These are phyloP conservation scores for Cryptus viduatorius DNA, from an alignment of 2,888 invertebrate species.

Conservation along the genomic window DNA sequence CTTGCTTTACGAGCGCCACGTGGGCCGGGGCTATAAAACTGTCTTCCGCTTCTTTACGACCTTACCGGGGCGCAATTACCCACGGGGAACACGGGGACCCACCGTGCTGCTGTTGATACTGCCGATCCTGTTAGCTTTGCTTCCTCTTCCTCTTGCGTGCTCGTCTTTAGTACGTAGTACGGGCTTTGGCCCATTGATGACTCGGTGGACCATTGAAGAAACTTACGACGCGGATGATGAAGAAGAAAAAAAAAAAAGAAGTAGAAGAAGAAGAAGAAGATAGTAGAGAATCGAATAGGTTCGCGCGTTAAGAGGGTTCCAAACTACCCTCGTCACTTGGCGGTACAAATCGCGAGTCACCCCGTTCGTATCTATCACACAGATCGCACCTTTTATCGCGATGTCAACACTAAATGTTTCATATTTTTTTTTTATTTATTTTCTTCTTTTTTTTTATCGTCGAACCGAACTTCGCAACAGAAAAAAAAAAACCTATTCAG, in stretches of 20 bases:
- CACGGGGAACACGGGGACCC: conserved; percentile 78
- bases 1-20: conserved; percentile 84
- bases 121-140: conserved; percentile 65
- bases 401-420: conserved; percentile 48
- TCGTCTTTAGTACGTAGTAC: conserved; percentile 65
- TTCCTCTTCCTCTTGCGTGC: conserved; percentile 62
- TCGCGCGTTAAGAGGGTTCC: background rate
- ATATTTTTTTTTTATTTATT: background rate
- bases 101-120: conserved; percentile 67
- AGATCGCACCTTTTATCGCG: conserved; percentile 46
- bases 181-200: conserved; percentile 75
- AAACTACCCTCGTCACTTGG: conserved; percentile 25
- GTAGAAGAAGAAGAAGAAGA: background rate
- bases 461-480: conserved; percentile 40
- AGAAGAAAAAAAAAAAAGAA: conserved; percentile 2
- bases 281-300: background rate
- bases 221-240: conserved; percentile 5
- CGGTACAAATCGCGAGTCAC: conserved; percentile 28
- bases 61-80: conserved; percentile 81
- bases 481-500: conserved; percentile 8
- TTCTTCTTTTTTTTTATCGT: background rate
- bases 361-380: conserved; percentile 18
- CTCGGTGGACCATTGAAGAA: conserved; percentile 66
- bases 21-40: conserved; percentile 86
- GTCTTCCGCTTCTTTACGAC: conserved; percentile 86